Conservation (phyloP, 2,113 vertebrate species). For the Aplodontia rufa region DNA sequence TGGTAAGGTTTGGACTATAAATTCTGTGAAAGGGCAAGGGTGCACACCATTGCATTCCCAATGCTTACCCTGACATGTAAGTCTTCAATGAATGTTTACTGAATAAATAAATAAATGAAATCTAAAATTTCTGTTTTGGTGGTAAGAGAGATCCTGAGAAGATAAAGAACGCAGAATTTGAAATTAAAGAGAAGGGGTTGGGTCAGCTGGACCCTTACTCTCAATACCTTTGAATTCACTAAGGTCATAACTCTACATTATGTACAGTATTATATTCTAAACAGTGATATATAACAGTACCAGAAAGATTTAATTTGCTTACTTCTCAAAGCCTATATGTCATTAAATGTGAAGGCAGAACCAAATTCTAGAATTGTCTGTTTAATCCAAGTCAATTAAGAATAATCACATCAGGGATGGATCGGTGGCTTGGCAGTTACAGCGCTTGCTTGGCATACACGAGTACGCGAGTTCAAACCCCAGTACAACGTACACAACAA, state of each 20-base stretch:
- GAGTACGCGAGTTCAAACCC: no score
- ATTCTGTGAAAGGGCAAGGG: background rate
- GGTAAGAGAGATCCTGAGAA: background rate
- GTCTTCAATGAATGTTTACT: background rate
- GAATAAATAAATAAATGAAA: background rate
- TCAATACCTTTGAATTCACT: background rate
- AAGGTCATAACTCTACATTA: background rate
- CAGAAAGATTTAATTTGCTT: conserved; percentile 24
- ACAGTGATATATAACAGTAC: background rate
- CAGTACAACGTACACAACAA: no score
- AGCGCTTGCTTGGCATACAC: no score
- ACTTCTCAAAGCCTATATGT: conserved; percentile 10
- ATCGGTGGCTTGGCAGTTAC: no score
- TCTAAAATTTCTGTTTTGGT: background rate
- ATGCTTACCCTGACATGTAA: background rate
- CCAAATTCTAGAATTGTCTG: conserved; percentile 31
- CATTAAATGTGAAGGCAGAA: conserved; percentile 56
- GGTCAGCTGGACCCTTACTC: background rate
- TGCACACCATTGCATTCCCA: accelerated
- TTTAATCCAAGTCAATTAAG: conserved; percentile 49
- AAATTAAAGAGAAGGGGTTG: background rate
- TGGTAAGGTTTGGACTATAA: background rate
- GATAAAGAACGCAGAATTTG: background rate
- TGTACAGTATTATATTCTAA: background rate
- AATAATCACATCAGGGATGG: conserved; percentile 50